These are phyloP conservation scores for Sarcophaga carnaria DNA, from an alignment of 2,888 invertebrate genomes.

Conservation along the genomic window DNA sequence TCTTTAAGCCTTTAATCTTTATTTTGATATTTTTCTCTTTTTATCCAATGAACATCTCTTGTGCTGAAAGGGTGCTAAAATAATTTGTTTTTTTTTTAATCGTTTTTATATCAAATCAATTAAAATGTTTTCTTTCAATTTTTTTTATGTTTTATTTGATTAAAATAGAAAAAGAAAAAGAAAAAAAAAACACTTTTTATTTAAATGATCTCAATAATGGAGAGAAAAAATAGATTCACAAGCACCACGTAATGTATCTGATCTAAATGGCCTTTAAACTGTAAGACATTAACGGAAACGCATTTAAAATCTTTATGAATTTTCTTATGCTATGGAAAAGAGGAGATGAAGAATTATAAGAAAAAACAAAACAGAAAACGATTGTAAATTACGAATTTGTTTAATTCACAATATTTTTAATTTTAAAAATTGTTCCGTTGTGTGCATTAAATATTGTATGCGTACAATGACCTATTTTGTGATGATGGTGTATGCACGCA, in stretches of 20 bases:
- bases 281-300: conserved; percentile 45
- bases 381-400: neutral
- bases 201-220: conserved; percentile 51
- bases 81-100: conserved; percentile 44
- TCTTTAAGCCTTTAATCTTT: conserved; percentile 7
- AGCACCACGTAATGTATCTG: neutral
- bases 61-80: conserved; percentile 63
- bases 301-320: conserved; percentile 42
- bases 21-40: neutral
- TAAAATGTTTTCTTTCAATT: conserved; percentile 12
- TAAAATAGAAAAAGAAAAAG: neutral
- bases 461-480: conserved; percentile 51
- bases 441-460: conserved; percentile 1
- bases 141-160: neutral
- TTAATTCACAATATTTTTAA: neutral
- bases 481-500: neutral
- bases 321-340: neutral
- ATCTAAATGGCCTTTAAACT: neutral
- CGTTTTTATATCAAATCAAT: conserved; percentile 17
- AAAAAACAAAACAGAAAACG: neutral
- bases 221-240: conserved; percentile 6
- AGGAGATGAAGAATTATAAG: neutral
- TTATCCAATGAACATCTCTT: conserved; percentile 43
- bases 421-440: neutral
- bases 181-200: neutral